These are phyloP conservation scores for Rhegmatorhina hoffmannsi DNA, from an alignment of 2,113 vertebrate genomes.

Conservation along the genomic window DNA sequence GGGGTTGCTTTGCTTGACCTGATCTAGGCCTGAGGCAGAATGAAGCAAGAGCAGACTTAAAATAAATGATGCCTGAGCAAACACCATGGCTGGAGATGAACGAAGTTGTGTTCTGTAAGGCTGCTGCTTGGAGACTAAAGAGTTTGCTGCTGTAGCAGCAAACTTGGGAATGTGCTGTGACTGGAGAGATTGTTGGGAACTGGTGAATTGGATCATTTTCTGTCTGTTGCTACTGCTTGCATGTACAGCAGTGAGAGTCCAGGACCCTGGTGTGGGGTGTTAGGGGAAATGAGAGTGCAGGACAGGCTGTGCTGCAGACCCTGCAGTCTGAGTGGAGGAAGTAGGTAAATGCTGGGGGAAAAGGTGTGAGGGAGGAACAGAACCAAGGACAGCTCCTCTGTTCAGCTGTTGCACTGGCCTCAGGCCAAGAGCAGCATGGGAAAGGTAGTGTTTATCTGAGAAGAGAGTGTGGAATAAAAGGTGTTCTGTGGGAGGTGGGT, in stretches of 20 bases:
- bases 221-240: background rate
- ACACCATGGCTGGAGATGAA: background rate
- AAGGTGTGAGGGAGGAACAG: background rate
- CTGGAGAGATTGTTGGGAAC: background rate
- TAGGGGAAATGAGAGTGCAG: background rate
- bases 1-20: conserved; percentile 7
- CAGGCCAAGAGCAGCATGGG: background rate
- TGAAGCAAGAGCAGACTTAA: background rate
- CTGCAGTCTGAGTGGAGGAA: background rate
- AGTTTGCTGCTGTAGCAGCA: background rate
- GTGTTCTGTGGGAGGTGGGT: background rate
- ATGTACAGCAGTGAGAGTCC: background rate
- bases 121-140: background rate
- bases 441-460: background rate
- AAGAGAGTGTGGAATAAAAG: background rate
- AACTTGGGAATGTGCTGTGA: background rate
- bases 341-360: background rate
- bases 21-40: conserved; percentile 6
- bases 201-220: accelerated
- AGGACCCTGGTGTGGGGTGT: accelerated
- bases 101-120: background rate
- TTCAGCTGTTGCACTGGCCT: accelerated
- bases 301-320: background rate
- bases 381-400: background rate
- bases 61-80: background rate